These are phyloP conservation scores for Sebastes nivosus DNA, from an alignment of 2,797 vertebrate genomes.

Conservation along the genomic window DNA sequence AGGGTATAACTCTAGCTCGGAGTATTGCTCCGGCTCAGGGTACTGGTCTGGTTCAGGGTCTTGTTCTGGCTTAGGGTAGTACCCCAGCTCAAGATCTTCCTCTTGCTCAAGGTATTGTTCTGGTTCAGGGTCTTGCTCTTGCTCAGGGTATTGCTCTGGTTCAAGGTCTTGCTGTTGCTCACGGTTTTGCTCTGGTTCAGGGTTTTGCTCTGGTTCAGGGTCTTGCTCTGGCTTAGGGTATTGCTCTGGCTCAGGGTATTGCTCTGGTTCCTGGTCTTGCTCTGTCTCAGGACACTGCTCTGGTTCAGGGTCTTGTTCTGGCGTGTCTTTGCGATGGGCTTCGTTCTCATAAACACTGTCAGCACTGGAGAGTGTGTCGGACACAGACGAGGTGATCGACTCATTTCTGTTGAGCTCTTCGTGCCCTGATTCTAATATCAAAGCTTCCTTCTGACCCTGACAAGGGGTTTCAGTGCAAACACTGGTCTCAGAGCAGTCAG, in stretches of 20 bases:
- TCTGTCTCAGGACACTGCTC: conserved; percentile 11
- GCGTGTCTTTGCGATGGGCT: conserved; percentile 55
- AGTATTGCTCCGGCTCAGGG: conserved; percentile 18
- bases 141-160: not conserved
- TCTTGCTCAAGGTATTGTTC: not conserved
- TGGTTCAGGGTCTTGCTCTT: not conserved
- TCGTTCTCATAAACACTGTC: conserved; percentile 83
- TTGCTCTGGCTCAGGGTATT: not conserved
- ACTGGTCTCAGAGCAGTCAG: conserved; percentile 23
- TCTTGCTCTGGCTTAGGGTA: not conserved
- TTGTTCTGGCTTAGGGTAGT: not conserved
- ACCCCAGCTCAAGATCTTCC: too few species aligned
- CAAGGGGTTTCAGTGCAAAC: conserved; percentile 24
- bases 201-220: not conserved
- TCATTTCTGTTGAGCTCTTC: conserved; percentile 82
- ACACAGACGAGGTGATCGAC: conserved; percentile 78
- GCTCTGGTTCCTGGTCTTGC: not conserved
- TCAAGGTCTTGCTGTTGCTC: conserved; percentile 8
- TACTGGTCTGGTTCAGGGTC: not conserved
- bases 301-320: conserved; percentile 54
- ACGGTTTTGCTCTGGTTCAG: not conserved
- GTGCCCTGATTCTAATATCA: conserved; percentile 58
- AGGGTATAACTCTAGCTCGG: conserved; percentile 2
- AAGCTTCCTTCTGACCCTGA: conserved; percentile 60
- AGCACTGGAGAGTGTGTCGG: conserved; percentile 80